Evolutionary conservation across 2,888 invertebrate genomes (phyloP), one percentile per base, ranked within the genome.

Genomic region (Limnephilus lunatus): DNA sequence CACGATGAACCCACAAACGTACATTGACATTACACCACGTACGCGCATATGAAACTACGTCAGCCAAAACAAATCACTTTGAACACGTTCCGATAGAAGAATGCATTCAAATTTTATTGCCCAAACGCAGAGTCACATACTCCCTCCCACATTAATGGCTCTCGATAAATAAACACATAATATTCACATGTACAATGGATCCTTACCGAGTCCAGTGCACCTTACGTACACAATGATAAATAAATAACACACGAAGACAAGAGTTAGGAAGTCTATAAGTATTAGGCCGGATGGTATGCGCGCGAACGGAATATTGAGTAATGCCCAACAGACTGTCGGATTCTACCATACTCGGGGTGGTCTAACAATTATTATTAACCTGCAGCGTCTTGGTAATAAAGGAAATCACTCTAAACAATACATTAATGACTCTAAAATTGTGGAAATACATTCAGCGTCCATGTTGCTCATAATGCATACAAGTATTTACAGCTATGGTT

Each of bases 251-350:
- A 85, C 68, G 31, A 89, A 80, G 88, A 80, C 80, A 12, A 89
- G 48, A 81, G 90, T 90, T 81, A 89, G 89, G 89, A 89, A 89
- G 89, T 81, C 82, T 48, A 25, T 30, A 19, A 30, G 81, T 39
- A 82, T 30, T 81, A 82, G 30, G 25, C 44, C 90, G 90, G 90
- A 48, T 90, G 90, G 90, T 48, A 90, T 90, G 90, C 44, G 90
- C 44, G 90, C 30, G 90, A 44, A n/a, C 81, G 82, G 90, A 90
- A 90, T 90, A 90, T 90, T 68, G 25, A 68, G 25, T 68, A 25
- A 68, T 68, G 68, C n/a, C 68, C 68, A 68, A 68, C 68, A n/a
- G 68, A 68, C 68, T 68, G 25, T 68, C 68, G 25, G 9, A 2
- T 80, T 32, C 32, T n/a, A 48, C 90, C 53, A 14, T 80, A 88